These are phyloP conservation scores for Cryptosula pallasiana DNA, from an alignment of 2,888 invertebrate genomes.

Conservation along the genomic window DNA sequence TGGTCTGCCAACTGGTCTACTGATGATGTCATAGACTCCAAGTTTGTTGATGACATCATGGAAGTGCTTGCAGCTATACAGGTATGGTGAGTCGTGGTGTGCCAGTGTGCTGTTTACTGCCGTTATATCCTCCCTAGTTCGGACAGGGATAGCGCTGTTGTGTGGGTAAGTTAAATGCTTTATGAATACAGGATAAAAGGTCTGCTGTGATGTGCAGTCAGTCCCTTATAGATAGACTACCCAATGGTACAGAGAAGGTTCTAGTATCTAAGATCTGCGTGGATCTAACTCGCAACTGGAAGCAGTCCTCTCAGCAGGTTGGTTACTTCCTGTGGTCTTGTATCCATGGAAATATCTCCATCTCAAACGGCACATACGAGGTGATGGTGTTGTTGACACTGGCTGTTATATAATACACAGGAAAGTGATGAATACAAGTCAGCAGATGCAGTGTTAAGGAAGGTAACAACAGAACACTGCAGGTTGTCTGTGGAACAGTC, in stretches of 20 bases:
- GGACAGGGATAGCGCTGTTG: too few relatives aligned
- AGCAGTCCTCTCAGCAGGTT: neutral
- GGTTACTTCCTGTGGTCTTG: too few relatives aligned
- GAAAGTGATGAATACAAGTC: neutral
- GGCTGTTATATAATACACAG: neutral
- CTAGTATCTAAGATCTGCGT: neutral
- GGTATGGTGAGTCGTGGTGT: too few relatives aligned
- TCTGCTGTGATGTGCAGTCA: conserved; percentile 22
- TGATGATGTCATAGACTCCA: conserved; percentile 7
- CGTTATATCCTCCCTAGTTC: too few relatives aligned
- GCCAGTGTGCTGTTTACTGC: too few relatives aligned
- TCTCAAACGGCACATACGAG: too few relatives aligned
- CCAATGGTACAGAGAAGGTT: neutral
- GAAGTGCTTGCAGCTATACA: neutral
- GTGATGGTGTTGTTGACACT: too few relatives aligned
- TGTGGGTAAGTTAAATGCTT: too few relatives aligned
- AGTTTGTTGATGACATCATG: conserved; percentile 2
- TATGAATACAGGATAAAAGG: conserved; percentile 9
- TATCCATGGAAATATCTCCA: too few relatives aligned
- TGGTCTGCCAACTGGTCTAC: neutral
- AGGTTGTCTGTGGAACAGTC: neutral
- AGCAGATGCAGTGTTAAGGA: neutral
- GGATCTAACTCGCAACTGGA: neutral
- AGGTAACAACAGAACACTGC: neutral
- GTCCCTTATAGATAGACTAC: neutral